Evolutionary conservation across 2,888 invertebrate genomes (phyloP), one percentile per base, ranked within the genome.

Genomic region (Dendrolimus houi): DNA sequence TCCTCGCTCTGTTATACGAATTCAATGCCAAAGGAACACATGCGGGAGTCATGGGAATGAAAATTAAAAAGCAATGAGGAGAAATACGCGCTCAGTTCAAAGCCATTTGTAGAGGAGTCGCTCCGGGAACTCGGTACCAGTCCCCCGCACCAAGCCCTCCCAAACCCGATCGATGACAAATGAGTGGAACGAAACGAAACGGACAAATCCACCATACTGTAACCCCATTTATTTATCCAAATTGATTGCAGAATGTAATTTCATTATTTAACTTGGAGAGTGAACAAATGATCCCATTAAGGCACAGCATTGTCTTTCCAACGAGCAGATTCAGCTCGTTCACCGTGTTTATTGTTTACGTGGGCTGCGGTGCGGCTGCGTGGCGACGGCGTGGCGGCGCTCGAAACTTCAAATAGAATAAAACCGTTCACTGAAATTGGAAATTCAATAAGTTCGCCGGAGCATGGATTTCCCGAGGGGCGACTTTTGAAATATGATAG

Each of bases 401-500:
- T 59, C 56, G 63, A 58, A 63, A 59, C 66, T 66, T 61, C 69
- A 73, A 75, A 72, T 71, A 76, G 71, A 72, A 74, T 75, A 66
- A 70, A 74, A 72, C 58, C 64, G 62, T 62, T 59, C 63, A 56
- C 56, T 70, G 69, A 79, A 74, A 76, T 80, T 75, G 71, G 66
- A 71, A 77, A 81, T 81, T 81, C 77, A 80, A 81, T 80, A 79
- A 80, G 72, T 74, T 66, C 57, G 58, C 57, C 61, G 65, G 70
- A 69, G 64, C 71, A 65, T 70, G 74, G 74, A 72, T 71, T 74
- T 67, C 62, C 61, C 66, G 71, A 68, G 68, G 64, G 66, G 64
- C 63, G 68, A 72, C 71, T 75, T 77, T 77, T 68, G 71, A 72
- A 74, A 71, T 66, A 72, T 77, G 76, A 77, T 75, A 65, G 74